Percentiles rank a stretch among this genome's conserved stretches.
phyloP scores from a whole-genome alignment of 1,140 invertebrate genomes.

The Zaprionus taronus region DNA sequence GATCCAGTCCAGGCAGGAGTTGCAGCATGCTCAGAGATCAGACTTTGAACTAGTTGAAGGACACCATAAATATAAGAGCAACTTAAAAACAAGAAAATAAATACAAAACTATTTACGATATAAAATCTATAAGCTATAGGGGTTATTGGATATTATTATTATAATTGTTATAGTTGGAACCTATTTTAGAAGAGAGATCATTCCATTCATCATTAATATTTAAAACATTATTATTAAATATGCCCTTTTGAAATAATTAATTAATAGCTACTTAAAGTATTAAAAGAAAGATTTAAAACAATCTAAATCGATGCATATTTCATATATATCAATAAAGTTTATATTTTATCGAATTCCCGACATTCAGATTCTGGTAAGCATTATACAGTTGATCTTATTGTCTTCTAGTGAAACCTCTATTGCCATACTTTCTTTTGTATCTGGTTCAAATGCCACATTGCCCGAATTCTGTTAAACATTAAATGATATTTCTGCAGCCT shows the following conservation, averaged over 20 bases:
- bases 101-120: too few relatives aligned
- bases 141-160: too few relatives aligned
- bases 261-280: too few relatives aligned
- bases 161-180: too few relatives aligned
- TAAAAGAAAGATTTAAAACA: too few relatives aligned
- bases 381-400: not conserved
- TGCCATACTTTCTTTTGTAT: conserved; percentile 42
- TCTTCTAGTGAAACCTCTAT: not conserved
- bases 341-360: not conserved
- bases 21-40: not conserved
- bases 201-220: too few relatives aligned
- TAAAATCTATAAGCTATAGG: too few relatives aligned
- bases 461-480: conserved; percentile 49
- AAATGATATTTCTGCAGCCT: conserved; percentile 74
- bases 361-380: not conserved
- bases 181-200: too few relatives aligned
- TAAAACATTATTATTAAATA: too few relatives aligned
- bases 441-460: conserved; percentile 45
- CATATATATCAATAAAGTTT: not conserved
- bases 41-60: not conserved
- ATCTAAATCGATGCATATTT: not conserved
- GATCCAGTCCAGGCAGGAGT: not conserved
- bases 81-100: not conserved
- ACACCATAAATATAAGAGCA: not conserved
- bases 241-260: not conserved